Conservation (phyloP, 2,113 vertebrate species). For the Hylia prasina region DNA sequence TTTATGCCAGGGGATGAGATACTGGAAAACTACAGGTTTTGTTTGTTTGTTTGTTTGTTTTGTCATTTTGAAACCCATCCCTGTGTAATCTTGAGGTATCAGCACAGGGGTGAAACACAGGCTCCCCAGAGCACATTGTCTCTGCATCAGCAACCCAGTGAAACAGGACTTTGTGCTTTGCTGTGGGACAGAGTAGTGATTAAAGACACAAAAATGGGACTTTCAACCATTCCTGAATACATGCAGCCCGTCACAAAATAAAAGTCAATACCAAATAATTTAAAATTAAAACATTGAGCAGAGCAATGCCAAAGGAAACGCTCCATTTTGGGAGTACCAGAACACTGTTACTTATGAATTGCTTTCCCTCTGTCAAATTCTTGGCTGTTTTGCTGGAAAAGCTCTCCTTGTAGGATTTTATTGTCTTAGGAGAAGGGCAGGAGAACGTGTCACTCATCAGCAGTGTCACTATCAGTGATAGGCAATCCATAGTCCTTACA, state of each 20-base stretch:
- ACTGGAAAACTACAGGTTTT: not conserved
- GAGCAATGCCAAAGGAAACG: not conserved
- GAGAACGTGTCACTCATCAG: no score
- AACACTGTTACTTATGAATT: fast-evolving
- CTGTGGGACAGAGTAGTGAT: not conserved
- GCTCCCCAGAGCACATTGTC: fast-evolving
- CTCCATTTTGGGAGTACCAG: not conserved
- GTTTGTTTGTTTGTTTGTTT: not conserved
- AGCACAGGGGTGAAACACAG: fast-evolving
- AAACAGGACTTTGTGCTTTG: not conserved
- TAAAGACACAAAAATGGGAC: not conserved
- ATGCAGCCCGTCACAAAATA: not conserved
- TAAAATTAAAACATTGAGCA: not conserved
- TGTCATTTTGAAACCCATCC: not conserved
- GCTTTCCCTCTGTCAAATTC: not conserved
- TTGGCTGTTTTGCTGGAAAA: no score
- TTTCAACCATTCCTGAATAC: not conserved
- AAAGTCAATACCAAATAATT: not conserved
- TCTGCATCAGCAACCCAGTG: not conserved
- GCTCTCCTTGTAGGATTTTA: no score
- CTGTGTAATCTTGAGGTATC: not conserved
- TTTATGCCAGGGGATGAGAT: fast-evolving
- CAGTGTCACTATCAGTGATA: not conserved
- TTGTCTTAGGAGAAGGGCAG: not conserved
- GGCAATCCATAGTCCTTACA: not conserved